Percentiles rank a stretch among this genome's conserved stretches.
These are phyloP conservation scores for Drosophila repletoides DNA, from an alignment of 1,140 invertebrate species.

Conservation along the genomic window DNA sequence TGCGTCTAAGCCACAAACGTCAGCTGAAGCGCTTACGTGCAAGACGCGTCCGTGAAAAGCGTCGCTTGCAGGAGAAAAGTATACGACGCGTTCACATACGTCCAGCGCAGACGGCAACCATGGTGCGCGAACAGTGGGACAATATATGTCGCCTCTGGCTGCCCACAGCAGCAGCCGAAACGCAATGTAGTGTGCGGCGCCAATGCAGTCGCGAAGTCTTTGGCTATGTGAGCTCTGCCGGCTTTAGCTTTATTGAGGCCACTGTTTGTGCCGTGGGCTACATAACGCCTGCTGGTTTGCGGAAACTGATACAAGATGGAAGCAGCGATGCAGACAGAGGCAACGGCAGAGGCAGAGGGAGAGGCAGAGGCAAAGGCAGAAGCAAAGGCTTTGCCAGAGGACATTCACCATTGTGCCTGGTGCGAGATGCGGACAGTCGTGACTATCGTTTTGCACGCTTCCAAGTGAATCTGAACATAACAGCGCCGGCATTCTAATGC, in stretches of 20 bases:
- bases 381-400: neutral
- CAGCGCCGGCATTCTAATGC: neutral
- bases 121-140: conserved; percentile 84
- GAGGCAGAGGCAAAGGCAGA: neutral
- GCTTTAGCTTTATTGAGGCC: conserved; percentile 87
- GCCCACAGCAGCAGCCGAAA: conserved; percentile 82
- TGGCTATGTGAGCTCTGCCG: conserved; percentile 88
- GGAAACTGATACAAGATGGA: conserved; percentile 70
- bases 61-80: conserved; percentile 65
- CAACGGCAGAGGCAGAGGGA: conserved; percentile 11
- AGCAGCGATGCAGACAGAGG: neutral
- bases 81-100: conserved; percentile 69
- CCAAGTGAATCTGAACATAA: conserved; percentile 73
- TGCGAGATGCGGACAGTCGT: conserved; percentile 83
- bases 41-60: conserved; percentile 84
- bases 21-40: conserved; percentile 85
- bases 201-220: conserved; percentile 87
- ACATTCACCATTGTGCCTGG: conserved; percentile 78
- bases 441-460: conserved; percentile 83
- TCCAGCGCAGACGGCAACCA: conserved; percentile 69
- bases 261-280: conserved; percentile 87
- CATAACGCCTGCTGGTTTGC: conserved; percentile 85
- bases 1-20: conserved; percentile 84
- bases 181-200: conserved; percentile 84
- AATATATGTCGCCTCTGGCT: conserved; percentile 88